phyloP scores from a whole-genome alignment of 1,140 invertebrate species.

The Brachionus sp. region DNA sequence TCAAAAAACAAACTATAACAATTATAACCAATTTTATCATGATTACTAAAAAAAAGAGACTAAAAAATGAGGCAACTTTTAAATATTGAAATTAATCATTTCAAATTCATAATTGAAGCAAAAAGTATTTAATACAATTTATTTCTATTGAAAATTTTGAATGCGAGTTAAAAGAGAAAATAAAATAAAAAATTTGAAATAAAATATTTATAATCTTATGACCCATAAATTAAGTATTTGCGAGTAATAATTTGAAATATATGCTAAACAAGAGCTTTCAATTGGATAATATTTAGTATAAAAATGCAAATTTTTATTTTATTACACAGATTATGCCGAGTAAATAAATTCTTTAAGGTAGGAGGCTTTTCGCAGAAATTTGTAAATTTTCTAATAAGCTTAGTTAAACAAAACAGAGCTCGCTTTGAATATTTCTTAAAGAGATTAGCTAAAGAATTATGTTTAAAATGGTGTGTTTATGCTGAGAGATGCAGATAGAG shows the following conservation, averaged over 20 bases:
- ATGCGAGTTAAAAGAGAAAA: background rate
- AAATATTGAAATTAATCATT: background rate
- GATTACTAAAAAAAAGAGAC: background rate
- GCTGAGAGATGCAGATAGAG: background rate
- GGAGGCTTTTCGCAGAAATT: background rate
- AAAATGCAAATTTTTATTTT: background rate
- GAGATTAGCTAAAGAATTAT: background rate
- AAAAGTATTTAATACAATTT: background rate
- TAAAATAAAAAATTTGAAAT: background rate
- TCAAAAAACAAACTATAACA: background rate
- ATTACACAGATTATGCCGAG: background rate
- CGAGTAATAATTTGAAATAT: constrained; percentile 9
- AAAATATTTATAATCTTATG: constrained; percentile 17
- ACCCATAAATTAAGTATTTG: constrained; percentile 23
- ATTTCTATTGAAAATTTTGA: background rate
- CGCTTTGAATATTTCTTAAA: background rate
- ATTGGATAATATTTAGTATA: background rate
- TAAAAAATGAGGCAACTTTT: background rate
- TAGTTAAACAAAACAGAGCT: background rate
- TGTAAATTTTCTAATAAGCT: background rate
- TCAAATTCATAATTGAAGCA: background rate
- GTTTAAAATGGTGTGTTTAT: background rate
- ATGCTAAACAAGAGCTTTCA: background rate
- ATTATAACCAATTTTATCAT: background rate
- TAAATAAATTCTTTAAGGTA: background rate